Base-by-base conservation (phyloP, 2,888 invertebrate species). In the Boloria euphrosyne region DNA sequence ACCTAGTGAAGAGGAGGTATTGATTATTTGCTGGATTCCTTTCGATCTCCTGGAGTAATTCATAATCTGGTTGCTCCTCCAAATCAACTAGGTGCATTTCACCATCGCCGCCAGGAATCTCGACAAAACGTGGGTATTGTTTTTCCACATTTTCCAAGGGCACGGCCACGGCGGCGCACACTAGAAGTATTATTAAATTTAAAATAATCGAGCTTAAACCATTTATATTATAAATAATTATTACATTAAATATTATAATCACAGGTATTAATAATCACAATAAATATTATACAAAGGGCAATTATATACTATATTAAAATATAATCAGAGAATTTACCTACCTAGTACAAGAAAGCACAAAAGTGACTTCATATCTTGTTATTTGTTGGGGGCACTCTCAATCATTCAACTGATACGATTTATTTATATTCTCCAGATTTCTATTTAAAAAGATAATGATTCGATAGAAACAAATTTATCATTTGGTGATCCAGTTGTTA, bases 1-100 rank as follows among this genome's bases (percentile, higher is more conserved):
- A 82, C 85, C 85, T 80, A 4, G 85, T 86, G 46, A 69, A 85
- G 4, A 86, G 69, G 13, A 78, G 67, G 67, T 83, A 86, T 1
- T 59, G 7, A 58, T 82, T 85, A 52, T 79, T 77, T 1, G 69
- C 74, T 5, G 81, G 78, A 38, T 82, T 78, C 54, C 77, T 80
- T 4, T 61, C 55, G 4, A 81, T 61, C 46, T 80, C 78, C 0
- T 78, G 68, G 2, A 83, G 57, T 0, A 80, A 51, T n/a, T 76
- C 75, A 66, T 65, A 51, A 57, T 84, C 78, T 0, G 77, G 76
- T 27, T 78, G 73, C 6, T 75, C 81, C 58, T 83, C 77, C 4
- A 83, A 71, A 66, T 84, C 84, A 2, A 83, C 78, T 4, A 62
- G 69, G 44, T 80, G 79, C 51, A 78, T 57, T 14, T 74, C 64